Evolutionary conservation across 2,113 vertebrate species (phyloP), one percentile per base, ranked within the genome.

Genomic region (Otolemur garnettii): DNA sequence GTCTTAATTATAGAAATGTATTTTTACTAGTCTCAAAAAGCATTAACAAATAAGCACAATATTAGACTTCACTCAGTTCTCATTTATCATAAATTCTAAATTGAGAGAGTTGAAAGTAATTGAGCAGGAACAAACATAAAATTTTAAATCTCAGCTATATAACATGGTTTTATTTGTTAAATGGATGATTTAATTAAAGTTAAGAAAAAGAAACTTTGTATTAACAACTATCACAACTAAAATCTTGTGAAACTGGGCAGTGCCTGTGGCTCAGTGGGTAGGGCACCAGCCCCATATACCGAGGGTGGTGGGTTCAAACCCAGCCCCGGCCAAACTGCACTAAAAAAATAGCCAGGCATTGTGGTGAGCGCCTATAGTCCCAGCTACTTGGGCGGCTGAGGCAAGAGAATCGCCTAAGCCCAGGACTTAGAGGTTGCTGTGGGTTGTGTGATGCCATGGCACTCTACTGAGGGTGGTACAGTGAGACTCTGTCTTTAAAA

Each of bases 11-110:
- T 4, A 50, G 38, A 87, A 59, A 87, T n/a, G 2, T 3, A 75
- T 50, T n/a, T 94, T 95, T 60, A 95, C 26, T 94, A 86, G 53
- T 78, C 17, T 89, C 22, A 64, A 87, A 96, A 71, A 72, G 15
- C 28, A 81, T 7, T 7, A 45, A 55, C 57, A 89, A 84, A 84
- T 83, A 94, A 87, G 35, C 26, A 91, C 9, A 79, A 94, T 88
- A 71, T 77, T n/a, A 87, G 42, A 64, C 33, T 83, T 96, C 26
- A 60, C 57, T 57, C 17, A 89, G 2, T 78, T 14, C 38, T 87
- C 19, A 26, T 3, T 13, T n/a, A 85, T 30, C 57, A 90, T 60
- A 89, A 91, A 68, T 60, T 77, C 62, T 82, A 60, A 81, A 91
- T 8, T 38, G 19, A 93, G 19, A 68, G 7, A 81, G 30, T 57